These are phyloP conservation scores for Pseudomyrmex pallidus DNA, from an alignment of 1,140 invertebrate genomes.

Conservation along the genomic window DNA sequence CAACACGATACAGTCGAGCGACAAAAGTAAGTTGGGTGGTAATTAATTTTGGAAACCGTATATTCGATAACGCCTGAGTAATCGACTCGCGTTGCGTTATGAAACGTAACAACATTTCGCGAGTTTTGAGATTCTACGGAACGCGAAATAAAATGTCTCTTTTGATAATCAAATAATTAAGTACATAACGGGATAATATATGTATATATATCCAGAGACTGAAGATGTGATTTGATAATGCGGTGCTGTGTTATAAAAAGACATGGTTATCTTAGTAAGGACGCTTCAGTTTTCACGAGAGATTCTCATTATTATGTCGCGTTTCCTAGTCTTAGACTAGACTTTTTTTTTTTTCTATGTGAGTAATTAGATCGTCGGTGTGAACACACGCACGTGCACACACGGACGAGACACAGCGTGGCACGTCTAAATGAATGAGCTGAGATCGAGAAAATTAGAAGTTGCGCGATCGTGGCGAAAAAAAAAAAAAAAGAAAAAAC, in stretches of 20 bases:
- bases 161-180: background rate
- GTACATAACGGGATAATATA: background rate
- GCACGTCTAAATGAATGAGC: background rate
- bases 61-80: too few relatives aligned
- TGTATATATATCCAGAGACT: too few relatives aligned
- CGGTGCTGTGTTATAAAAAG: background rate
- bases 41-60: too few relatives aligned
- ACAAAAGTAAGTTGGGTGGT: too few relatives aligned
- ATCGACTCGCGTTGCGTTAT: too few relatives aligned
- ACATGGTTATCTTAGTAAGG: background rate
- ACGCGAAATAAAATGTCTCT: background rate
- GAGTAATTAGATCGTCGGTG: background rate
- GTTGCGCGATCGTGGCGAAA: conserved; percentile 17
- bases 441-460: conserved; percentile 42
- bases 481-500: conserved; percentile 18
- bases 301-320: conserved; percentile 28
- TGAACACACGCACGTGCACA: background rate
- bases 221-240: background rate
- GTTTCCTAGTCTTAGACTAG: background rate
- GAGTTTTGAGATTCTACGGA: background rate
- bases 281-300: conserved; percentile 16
- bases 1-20: too few relatives aligned
- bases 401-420: background rate
- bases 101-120: background rate
- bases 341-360: background rate